Conservation (phyloP, 2,888 invertebrate genomes). For the Caenorhabditis angaria region DNA sequence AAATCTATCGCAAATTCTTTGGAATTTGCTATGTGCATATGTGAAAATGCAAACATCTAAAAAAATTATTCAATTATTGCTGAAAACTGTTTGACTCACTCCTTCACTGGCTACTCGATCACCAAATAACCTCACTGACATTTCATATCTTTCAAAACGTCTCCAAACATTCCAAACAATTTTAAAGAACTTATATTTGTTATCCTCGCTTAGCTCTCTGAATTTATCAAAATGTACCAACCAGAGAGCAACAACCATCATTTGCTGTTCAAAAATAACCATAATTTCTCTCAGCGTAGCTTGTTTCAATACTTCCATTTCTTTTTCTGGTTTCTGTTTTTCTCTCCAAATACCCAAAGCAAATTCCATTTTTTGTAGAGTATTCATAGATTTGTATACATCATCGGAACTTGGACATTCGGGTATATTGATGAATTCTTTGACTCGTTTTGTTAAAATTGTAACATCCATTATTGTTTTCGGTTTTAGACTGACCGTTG, state of each 20-base stretch:
- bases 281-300: conserved; percentile 20
- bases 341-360: conserved; percentile 28
- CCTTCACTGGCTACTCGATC: background rate
- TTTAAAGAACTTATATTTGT: conserved; percentile 45
- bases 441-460: background rate
- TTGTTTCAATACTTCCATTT: background rate
- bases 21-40: conserved; percentile 11
- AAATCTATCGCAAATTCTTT: conserved; percentile 27
- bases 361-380: conserved; percentile 16
- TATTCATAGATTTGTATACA: background rate
- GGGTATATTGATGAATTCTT: background rate
- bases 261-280: conserved; percentile 29
- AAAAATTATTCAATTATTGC: conserved; percentile 1
- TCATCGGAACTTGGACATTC: no score
- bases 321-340: conserved; percentile 16
- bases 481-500: conserved; percentile 15
- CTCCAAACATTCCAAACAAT: conserved; percentile 42
- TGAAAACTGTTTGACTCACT: conserved; percentile 8
- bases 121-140: conserved; percentile 43
- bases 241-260: conserved; percentile 45
- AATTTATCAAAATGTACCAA: conserved; percentile 39
- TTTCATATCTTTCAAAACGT: conserved; percentile 43
- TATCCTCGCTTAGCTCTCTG: conserved; percentile 19
- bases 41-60: conserved; percentile 29
- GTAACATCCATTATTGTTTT: conserved; percentile 12